Percentiles rank a stretch among this genome's conserved stretches.
Conservation (phyloP, 1,140 invertebrate genomes). For the Cherax destructor region DNA sequence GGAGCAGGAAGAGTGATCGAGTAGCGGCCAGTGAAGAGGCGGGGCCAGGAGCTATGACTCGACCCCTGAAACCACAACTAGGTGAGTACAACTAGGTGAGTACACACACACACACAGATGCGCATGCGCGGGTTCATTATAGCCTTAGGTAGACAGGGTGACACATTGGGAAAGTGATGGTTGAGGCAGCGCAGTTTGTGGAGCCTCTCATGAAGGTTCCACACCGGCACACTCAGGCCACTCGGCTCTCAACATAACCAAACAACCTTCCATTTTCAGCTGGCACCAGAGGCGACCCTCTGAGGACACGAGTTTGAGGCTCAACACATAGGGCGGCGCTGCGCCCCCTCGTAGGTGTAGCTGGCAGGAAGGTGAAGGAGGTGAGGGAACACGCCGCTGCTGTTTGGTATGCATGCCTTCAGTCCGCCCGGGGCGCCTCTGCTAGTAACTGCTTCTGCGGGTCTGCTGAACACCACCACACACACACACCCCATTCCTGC, state of each 20-base stretch:
- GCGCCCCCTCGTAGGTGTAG: background rate
- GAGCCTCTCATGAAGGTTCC: no score
- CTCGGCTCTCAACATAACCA: no score
- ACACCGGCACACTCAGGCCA: no score
- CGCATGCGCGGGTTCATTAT: no score
- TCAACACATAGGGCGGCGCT: background rate
- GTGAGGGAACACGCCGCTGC: background rate
- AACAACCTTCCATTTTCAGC: no score
- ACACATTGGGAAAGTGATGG: constrained; percentile 18
- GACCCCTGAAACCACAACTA: no score
- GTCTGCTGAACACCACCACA: constrained; percentile 14
- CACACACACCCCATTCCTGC: constrained; percentile 22
- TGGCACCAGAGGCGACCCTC: background rate
- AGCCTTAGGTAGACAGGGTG: background rate
- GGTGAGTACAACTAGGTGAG: no score
- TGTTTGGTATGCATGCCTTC: constrained; percentile 43
- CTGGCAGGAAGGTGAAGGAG: constrained; percentile 21
- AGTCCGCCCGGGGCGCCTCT: constrained; percentile 32
- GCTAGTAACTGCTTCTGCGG: constrained; percentile 40
- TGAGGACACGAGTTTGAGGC: constrained; percentile 34
- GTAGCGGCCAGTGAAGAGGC: no score
- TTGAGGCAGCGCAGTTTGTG: no score
- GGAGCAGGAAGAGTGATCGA: no score
- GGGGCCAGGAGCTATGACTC: no score
- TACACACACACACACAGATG: no score